Conservation (phyloP, 2,888 invertebrate genomes). For the Timandra comae region DNA sequence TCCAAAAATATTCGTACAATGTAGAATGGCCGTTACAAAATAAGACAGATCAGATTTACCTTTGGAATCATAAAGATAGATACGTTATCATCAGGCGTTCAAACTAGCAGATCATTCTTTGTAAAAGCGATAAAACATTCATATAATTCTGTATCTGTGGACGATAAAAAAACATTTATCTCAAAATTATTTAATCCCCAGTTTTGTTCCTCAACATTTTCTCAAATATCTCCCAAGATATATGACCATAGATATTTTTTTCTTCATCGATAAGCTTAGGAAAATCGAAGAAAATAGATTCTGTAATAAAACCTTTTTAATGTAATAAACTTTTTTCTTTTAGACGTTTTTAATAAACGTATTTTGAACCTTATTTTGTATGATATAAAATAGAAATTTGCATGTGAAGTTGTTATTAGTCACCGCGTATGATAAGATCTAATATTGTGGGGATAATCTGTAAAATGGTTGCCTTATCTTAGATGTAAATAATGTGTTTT, state of each 20-base stretch:
- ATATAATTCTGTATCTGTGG: too few relatives aligned
- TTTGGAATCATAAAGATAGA: constrained; percentile 11
- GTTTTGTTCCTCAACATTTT: constrained; percentile 41
- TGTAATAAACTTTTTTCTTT: neutral
- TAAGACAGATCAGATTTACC: constrained; percentile 12
- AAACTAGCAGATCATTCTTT: constrained; percentile 7
- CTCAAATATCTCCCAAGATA: constrained; percentile 20
- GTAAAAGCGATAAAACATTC: too few relatives aligned
- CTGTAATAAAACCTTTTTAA: constrained; percentile 4
- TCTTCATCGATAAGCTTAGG: constrained; percentile 28
- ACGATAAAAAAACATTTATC: constrained; percentile 10
- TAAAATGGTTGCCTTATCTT: too few relatives aligned
- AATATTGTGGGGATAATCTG: too few relatives aligned
- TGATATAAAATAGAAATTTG: neutral
- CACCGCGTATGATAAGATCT: too few relatives aligned
- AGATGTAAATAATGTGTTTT: too few relatives aligned
- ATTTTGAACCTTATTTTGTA: neutral
- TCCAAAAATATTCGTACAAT: too few relatives aligned
- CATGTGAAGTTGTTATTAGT: too few relatives aligned
- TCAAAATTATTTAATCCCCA: constrained; percentile 41
- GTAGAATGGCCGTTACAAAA: constrained; percentile 6
- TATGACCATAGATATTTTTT: neutral
- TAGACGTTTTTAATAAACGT: neutral
- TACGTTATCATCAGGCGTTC: constrained; percentile 25
- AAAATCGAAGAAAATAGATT: constrained; percentile 16